A percentile compares a stretch with the other conserved stretches of the same genome.
Conservation (phyloP, 2,888 invertebrate species). For the Patella depressa region DNA sequence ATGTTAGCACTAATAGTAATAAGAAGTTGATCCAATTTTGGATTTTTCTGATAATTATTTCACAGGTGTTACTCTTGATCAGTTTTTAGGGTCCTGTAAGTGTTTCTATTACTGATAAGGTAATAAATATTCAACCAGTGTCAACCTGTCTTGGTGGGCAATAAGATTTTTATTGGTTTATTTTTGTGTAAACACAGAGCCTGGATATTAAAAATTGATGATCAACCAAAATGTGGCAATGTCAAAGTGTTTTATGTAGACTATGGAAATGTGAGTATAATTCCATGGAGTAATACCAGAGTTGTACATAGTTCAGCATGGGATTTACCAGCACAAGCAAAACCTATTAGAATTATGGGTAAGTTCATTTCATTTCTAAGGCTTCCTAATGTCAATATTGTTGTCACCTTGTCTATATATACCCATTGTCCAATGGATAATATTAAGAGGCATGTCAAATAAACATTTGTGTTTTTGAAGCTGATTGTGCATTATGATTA, state of each 20-base stretch:
- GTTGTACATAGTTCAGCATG: constrained; percentile 22
- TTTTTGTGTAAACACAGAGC: constrained; percentile 14
- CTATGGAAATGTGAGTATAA: constrained; percentile 38
- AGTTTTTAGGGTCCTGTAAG: too few relatives aligned
- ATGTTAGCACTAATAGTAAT: too few relatives aligned
- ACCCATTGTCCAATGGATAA: not conserved
- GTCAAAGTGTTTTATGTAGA: constrained; percentile 40
- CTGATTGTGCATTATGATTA: too few relatives aligned
- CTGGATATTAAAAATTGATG: constrained; percentile 15
- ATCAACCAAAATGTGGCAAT: not conserved
- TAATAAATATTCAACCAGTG: too few relatives aligned
- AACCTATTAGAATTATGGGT: constrained; percentile 39
- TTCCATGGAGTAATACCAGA: constrained; percentile 23
- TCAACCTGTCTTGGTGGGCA: too few relatives aligned
- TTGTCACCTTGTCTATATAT: not conserved
- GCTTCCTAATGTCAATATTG: not conserved
- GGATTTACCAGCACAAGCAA: constrained; percentile 38
- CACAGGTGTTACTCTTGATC: too few relatives aligned
- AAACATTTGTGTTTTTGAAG: too few relatives aligned
- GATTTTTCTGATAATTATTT: too few relatives aligned
- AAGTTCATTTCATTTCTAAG: constrained; percentile 14
- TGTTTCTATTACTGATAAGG: too few relatives aligned
- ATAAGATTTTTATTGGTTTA: too few relatives aligned
- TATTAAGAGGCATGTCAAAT: too few relatives aligned
- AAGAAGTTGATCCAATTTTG: too few relatives aligned